Percentiles rank a stretch among this genome's conserved stretches.
Conservation (phyloP, 2,888 invertebrate species). For the Chloroclystis v-ata region DNA sequence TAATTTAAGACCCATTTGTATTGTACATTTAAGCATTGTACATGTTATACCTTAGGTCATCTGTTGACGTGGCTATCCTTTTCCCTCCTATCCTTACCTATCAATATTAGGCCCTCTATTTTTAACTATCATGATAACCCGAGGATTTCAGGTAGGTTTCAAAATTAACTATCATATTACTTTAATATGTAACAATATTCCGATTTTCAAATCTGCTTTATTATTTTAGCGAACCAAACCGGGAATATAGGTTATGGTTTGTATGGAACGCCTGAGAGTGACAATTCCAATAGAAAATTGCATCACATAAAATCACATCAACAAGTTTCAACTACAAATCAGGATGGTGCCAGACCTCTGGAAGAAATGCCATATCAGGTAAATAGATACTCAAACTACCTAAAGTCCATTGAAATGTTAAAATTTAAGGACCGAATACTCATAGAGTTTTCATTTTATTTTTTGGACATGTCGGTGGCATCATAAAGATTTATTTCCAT, state of each 20-base stretch:
- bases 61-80: conserved; percentile 56
- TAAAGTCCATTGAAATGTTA: no score
- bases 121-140: conserved; percentile 2
- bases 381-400: no score
- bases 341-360: conserved; percentile 57
- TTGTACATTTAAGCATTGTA: conserved; percentile 42
- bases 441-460: no score
- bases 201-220: conserved; percentile 17
- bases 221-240: conserved; percentile 72
- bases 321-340: conserved; percentile 67
- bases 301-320: conserved; percentile 71
- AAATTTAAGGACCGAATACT: no score
- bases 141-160: conserved; percentile 18
- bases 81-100: conserved; percentile 47
- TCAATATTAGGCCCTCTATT: conserved; percentile 21
- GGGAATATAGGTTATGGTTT: conserved; percentile 79
- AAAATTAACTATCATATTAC: background rate
- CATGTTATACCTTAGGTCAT: conserved; percentile 59
- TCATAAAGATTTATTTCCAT: no score
- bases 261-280: conserved; percentile 69
- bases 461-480: no score
- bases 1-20: conserved; percentile 21
- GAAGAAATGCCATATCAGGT: conserved; percentile 81
- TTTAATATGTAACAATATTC: conserved; percentile 1
- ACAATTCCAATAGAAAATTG: conserved; percentile 61